phyloP scores from a whole-genome alignment of 2,888 invertebrate genomes.

The Clitarchus hookeri region DNA sequence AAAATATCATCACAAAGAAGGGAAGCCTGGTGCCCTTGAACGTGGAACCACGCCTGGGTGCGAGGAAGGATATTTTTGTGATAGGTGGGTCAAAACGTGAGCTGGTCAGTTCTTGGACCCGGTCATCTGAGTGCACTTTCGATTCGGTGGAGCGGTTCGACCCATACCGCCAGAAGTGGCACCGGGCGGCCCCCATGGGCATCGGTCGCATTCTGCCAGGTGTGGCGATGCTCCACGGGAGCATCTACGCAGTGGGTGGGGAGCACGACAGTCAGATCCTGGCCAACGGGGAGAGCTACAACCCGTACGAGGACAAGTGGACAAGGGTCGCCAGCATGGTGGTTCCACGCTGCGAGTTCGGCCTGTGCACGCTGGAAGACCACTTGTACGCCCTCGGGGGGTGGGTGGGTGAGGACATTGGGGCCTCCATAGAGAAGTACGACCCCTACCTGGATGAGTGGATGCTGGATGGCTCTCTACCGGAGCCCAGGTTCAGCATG shows the following conservation, averaged over 20 bases:
- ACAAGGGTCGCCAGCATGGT: slow-evolving; percentile 67
- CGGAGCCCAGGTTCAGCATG: slow-evolving; percentile 88
- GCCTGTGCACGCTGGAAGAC: slow-evolving; percentile 81
- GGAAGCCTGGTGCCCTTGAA: slow-evolving; percentile 77
- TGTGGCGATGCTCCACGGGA: slow-evolving; percentile 79
- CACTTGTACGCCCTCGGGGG: slow-evolving; percentile 88
- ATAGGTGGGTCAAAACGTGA: slow-evolving; percentile 88
- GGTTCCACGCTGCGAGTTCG: slow-evolving; percentile 87
- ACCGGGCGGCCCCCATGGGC: slow-evolving; percentile 77
- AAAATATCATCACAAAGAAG: slow-evolving; percentile 69
- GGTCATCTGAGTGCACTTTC: slow-evolving; percentile 79
- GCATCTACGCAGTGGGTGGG: slow-evolving; percentile 89
- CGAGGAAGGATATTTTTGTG: slow-evolving; percentile 84
- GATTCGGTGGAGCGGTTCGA: slow-evolving; percentile 84
- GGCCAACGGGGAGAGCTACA: slow-evolving; percentile 84
- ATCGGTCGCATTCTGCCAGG: slow-evolving; percentile 88
- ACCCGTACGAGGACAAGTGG: slow-evolving; percentile 68
- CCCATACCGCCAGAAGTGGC: slow-evolving; percentile 76
- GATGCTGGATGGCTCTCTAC: slow-evolving; percentile 76
- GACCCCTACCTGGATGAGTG: slow-evolving; percentile 79
- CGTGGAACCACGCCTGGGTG: slow-evolving; percentile 79
- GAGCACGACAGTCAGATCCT: slow-evolving; percentile 88
- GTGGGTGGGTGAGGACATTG: slow-evolving; percentile 92
- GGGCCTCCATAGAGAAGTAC: slow-evolving; percentile 85
- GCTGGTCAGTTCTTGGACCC: slow-evolving; percentile 70